Evolutionary conservation across 2,888 invertebrate species (phyloP), one percentile per base, ranked within the genome.

Genomic region (Leucoptera coffeella): DNA sequence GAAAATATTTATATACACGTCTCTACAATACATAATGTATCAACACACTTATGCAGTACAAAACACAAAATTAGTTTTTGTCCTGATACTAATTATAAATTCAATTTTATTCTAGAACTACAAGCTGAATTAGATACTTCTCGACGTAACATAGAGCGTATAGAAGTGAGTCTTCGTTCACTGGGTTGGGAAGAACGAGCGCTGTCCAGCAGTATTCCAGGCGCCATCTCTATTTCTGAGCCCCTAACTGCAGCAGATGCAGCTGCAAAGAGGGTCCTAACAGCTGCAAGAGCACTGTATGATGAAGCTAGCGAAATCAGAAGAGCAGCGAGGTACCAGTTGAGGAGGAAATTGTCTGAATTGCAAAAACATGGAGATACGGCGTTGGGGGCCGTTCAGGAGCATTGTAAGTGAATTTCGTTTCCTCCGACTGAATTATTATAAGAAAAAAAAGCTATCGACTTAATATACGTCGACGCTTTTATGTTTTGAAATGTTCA

Each of bases 331-430:
- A 45, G 58, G 2, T 71, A 74, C 36, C 55, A 61, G 26, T 40
- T 79, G 34, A 52, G 72, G 14, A 55, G 75, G 5, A 62, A 72
- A 34, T 47, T 79, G 4, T 47, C 73, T 1, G 74, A 76, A 33
- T 38, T 79, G 21, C 76, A 76, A 37, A 53, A 71, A 7, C 73
- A 82, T 30, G 82, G 82, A 26, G 83, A 82, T 39, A 77, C 79
- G 1, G 81, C 80, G 33, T 57, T 83, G 2, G 80, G 82, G 11
- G 73, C 79, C 28, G 83, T 82, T 1, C 78, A 81, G 46, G 83
- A 83, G 42, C 80, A 80, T 41, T 73, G 78, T 77, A 38, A 41
- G 42, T 27, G 9, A n/a, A n/a, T n/a, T n/a, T n/a, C n/a, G n/a
- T n/a, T n/a, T n/a, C n/a, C n/a, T n/a, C n/a, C n/a, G n/a, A n/a